phyloP scores from a whole-genome alignment of 1,140 invertebrate species.

The Rhopalosiphum maidis region DNA sequence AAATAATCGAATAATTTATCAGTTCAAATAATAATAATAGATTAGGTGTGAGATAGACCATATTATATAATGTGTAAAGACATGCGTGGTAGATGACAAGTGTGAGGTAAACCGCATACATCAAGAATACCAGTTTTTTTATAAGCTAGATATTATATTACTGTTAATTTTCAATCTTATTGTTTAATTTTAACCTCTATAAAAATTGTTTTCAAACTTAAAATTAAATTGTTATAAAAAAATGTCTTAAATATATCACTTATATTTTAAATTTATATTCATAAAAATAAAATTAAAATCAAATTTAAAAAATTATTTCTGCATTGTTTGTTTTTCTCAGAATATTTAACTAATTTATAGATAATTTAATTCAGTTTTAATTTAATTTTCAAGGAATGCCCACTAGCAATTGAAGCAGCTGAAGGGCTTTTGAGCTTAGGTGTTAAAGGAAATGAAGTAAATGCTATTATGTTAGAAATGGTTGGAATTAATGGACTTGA shows the following conservation, averaged over 20 bases:
- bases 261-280: background rate
- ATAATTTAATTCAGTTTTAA: constrained; percentile 26
- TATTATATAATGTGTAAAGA: no score
- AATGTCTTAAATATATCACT: background rate
- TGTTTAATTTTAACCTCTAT: background rate
- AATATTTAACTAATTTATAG: background rate
- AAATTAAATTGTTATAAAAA: background rate
- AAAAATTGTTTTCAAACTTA: background rate
- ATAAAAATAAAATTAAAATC: background rate
- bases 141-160: background rate
- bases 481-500: constrained; percentile 64
- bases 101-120: no score
- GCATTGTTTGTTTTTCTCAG: background rate
- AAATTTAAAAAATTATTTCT: background rate
- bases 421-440: constrained; percentile 73
- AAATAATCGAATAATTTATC: no score
- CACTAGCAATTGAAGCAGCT: constrained; percentile 75
- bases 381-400: constrained; percentile 69
- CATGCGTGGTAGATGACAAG: no score
- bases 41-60: no score
- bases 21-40: no score
- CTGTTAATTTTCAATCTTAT: background rate
- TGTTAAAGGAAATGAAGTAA: constrained; percentile 75
- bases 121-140: no score
- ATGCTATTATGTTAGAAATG: constrained; percentile 71